Evolutionary conservation across 2,797 vertebrate species (phyloP).

Genomic region (Fringilla coelebs): DNA sequence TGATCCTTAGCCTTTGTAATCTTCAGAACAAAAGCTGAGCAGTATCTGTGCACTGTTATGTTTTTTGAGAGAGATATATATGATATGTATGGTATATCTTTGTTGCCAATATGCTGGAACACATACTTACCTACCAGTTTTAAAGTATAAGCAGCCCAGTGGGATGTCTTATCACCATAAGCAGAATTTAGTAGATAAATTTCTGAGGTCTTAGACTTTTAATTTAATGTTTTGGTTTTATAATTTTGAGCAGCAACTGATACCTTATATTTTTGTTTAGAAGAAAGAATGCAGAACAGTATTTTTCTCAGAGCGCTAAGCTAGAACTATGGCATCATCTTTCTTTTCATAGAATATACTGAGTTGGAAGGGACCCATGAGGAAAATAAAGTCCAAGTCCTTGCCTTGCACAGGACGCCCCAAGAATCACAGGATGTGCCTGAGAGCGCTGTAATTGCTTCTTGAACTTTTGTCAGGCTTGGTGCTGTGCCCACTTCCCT

Average conservation of each 20-base stretch:
- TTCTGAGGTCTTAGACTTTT: background rate
- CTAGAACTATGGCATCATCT: background rate
- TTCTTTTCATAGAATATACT: background rate
- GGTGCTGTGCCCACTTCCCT: background rate
- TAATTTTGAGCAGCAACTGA: background rate
- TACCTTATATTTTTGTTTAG: background rate
- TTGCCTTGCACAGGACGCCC: background rate
- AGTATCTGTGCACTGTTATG: background rate
- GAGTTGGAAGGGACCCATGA: accelerated
- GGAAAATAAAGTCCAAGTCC: background rate
- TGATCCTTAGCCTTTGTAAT: background rate
- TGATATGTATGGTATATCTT: background rate
- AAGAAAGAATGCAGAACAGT: background rate
- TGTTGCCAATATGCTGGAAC: background rate
- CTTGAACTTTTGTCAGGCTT: background rate
- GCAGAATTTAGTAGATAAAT: background rate
- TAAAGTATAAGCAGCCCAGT: background rate
- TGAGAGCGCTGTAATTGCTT: background rate
- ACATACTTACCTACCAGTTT: background rate
- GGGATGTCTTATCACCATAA: background rate
- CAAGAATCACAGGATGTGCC: background rate
- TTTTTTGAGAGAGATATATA: background rate
- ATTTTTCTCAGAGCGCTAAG: background rate
- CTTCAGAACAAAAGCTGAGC: background rate
- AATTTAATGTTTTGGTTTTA: background rate